Base-by-base conservation (phyloP, 2,888 invertebrate genomes). In the Augochlorella aurata region DNA sequence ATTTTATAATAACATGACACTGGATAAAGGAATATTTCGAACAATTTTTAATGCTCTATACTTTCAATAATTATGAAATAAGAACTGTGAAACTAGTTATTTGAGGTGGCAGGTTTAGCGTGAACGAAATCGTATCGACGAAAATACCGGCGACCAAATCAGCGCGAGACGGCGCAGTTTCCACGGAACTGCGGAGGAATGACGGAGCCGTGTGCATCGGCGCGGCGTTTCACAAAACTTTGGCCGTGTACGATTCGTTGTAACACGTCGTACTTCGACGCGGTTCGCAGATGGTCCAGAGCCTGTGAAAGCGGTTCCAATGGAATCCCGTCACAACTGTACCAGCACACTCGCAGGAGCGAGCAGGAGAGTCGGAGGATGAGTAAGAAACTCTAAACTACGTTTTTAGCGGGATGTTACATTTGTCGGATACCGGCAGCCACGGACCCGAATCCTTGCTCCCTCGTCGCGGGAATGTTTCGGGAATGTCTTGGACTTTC, bases 341-440 rank as follows among this genome's bases (percentile, higher is more conserved):
- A 88, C 76, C 79, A 77, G 77, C 69, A 80, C 85, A 81, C 78
- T 79, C 85, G 63, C 10, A 38, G 5, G 38, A 38, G 5, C 29
- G 29, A 29, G 29, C 29, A 29, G 5, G 38, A 7, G 38, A 29
- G 63, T 29, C 24, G 61, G 47, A 24, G 73, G 74, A 61, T 84
- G 74, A 73, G 72, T 80, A 88, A 91, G 90, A 90, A 90, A 86
- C 79, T 70, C 79, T 86, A 84, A 90, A 89, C 87, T 86, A 89
- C 85, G 79, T 89, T 92, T 91, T 92, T 92, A 86, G 79, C 73
- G 73, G 81, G 83, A 84, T 85, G 89, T 91, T 90, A 91, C 91
- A 92, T 92, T 92, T 92, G 91, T 91, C 87, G 91, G 87, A 91
- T 92, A 89, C 88, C 90, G 65, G 50, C 49, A 82, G 72, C 50